Evolutionary conservation across 2,113 vertebrate species (phyloP).

Genomic region (Microtus pennsylvanicus): DNA sequence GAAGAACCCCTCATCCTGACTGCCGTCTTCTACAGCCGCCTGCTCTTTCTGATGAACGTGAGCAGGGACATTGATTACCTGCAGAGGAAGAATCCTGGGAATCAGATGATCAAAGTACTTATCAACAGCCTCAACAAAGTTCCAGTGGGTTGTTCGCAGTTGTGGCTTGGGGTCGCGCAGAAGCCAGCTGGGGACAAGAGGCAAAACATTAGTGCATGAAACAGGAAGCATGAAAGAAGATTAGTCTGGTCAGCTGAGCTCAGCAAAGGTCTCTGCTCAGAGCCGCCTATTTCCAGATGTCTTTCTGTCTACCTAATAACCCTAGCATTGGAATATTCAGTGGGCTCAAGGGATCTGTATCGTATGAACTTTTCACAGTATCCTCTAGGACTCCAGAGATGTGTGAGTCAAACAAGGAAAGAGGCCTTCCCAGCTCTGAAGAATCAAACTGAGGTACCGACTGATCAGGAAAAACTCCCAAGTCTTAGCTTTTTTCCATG

Average conservation of each 20-base stretch:
- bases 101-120: slow-evolving; percentile 92
- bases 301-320: no score
- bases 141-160: slow-evolving; percentile 90
- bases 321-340: accelerated
- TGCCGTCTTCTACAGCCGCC: not conserved
- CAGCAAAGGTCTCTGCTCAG: not conserved
- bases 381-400: not conserved
- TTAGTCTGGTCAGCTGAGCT: not conserved
- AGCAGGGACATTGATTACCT: slow-evolving; percentile 85
- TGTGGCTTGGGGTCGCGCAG: slow-evolving; percentile 90
- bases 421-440: not conserved
- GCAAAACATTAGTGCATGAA: not conserved
- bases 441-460: no score
- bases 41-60: not conserved
- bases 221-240: not conserved
- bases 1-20: not conserved
- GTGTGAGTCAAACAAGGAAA: not conserved
- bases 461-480: no score
- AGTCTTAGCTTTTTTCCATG: no score
- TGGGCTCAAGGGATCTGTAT: not conserved
- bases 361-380: not conserved
- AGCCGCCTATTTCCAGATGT: not conserved
- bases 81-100: slow-evolving; percentile 89
- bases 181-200: slow-evolving; percentile 89
- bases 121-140: slow-evolving; percentile 91